Percentiles rank a stretch among this genome's conserved stretches.
These are phyloP conservation scores for Chaetorhynchus papuensis DNA, from an alignment of 2,113 vertebrate genomes.

Conservation along the genomic window DNA sequence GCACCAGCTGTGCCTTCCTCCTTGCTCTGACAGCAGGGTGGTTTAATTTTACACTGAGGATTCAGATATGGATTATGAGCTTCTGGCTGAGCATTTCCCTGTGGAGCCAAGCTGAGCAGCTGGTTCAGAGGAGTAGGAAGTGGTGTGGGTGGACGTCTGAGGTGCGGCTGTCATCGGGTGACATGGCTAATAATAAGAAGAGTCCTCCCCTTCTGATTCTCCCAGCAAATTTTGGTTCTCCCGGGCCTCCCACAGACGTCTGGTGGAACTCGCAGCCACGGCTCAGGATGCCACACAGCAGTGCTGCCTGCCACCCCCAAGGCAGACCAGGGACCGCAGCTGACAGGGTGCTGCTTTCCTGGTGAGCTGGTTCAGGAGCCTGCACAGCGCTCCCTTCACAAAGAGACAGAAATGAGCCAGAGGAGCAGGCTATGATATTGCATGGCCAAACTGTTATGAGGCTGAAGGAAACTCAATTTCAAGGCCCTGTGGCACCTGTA, in stretches of 20 bases:
- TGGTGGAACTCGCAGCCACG: accelerated
- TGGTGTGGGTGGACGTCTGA: neutral
- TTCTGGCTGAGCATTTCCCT: neutral
- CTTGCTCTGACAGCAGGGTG: neutral
- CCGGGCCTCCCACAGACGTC: accelerated
- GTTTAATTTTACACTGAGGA: neutral
- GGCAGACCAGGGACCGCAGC: neutral
- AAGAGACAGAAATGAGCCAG: neutral
- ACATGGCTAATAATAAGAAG: neutral
- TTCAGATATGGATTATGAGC: neutral
- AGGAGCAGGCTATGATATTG: neutral
- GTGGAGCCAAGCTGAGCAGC: neutral
- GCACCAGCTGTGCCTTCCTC: neutral
- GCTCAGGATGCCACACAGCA: neutral
- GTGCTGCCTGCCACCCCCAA: neutral
- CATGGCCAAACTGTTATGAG: neutral
- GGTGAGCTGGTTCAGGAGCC: neutral
- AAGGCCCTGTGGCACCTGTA: neutral
- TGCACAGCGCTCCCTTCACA: neutral
- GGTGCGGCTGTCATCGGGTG: neutral
- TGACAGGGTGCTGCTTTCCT: neutral
- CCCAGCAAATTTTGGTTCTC: neutral
- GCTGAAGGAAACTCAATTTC: neutral
- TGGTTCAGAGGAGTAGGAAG: conserved; percentile 15
- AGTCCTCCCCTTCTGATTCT: neutral